Conservation (phyloP, 2,888 invertebrate species). For the Frankliniella fusca region DNA sequence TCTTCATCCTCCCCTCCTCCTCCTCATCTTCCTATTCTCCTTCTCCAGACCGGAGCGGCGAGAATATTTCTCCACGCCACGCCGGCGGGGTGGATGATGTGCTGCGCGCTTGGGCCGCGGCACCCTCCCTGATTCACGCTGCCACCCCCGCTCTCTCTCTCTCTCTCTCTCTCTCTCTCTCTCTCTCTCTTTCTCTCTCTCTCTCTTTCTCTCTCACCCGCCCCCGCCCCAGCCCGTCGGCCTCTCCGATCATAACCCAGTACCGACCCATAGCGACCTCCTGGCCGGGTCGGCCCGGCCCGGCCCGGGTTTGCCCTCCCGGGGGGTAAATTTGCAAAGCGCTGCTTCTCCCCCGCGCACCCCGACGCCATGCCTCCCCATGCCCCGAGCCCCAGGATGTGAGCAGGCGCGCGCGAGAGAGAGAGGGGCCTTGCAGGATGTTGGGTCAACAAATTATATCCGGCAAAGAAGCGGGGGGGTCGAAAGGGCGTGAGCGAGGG, state of each 20-base stretch:
- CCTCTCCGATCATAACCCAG: background rate
- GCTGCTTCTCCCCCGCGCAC: background rate
- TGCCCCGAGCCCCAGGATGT: too few species aligned
- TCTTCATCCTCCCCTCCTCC: background rate
- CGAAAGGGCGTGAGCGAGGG: background rate
- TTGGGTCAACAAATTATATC: conserved; percentile 19
- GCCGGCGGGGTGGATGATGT: background rate
- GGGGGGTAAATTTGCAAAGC: background rate
- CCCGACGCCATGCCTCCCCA: too few species aligned
- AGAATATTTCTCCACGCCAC: background rate
- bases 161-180: too few species aligned
- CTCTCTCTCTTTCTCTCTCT: background rate
- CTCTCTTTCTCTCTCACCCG: background rate
- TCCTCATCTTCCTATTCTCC: background rate
- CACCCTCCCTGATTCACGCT: background rate
- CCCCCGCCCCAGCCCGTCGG: background rate
- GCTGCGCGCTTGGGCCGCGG: background rate
- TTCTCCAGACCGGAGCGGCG: background rate
- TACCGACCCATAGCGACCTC: too few species aligned
- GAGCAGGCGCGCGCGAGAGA: too few species aligned
- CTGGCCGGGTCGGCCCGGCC: background rate
- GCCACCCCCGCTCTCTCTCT: background rate
- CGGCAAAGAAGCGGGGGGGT: background rate
- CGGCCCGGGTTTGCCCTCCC: background rate
- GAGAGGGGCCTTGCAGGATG: background rate